A percentile compares a stretch with the other conserved stretches of the same genome.
Evolutionary conservation across 2,797 vertebrate species (phyloP).

Genomic region (Oreonectes daqikongensis): DNA sequence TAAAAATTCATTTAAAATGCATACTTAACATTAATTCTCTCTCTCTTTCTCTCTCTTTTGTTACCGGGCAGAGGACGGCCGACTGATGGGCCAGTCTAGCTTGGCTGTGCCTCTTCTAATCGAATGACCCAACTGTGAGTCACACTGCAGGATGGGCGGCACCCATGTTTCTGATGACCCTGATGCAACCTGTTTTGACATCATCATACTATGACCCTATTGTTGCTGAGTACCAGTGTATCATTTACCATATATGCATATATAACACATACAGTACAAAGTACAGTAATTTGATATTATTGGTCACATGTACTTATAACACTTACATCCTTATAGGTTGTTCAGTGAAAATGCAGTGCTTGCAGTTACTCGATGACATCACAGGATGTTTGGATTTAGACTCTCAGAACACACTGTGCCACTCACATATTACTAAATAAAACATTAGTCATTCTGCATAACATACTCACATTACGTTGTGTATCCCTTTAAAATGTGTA

Average conservation of each 20-base stretch:
- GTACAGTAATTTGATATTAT: background rate
- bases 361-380: background rate
- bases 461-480: background rate
- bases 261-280: background rate
- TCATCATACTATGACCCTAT: slow-evolving; percentile 22
- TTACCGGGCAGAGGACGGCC: slow-evolving; percentile 11
- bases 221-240: slow-evolving; percentile 1
- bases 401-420: background rate
- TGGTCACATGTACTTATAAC: background rate
- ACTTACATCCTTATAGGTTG: background rate
- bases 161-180: slow-evolving; percentile 39
- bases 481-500: no score
- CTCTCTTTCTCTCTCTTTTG: background rate
- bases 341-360: background rate
- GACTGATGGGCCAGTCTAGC: slow-evolving; percentile 23
- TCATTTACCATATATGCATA: background rate
- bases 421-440: background rate
- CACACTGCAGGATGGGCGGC: slow-evolving; percentile 40
- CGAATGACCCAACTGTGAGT: slow-evolving; percentile 38
- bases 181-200: slow-evolving; percentile 36
- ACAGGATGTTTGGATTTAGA: background rate
- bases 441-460: background rate
- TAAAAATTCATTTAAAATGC: background rate
- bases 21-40: background rate
- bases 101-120: slow-evolving; percentile 31